These are phyloP conservation scores for Megaceryle torquata DNA, from an alignment of 2,113 vertebrate genomes.

Conservation along the genomic window DNA sequence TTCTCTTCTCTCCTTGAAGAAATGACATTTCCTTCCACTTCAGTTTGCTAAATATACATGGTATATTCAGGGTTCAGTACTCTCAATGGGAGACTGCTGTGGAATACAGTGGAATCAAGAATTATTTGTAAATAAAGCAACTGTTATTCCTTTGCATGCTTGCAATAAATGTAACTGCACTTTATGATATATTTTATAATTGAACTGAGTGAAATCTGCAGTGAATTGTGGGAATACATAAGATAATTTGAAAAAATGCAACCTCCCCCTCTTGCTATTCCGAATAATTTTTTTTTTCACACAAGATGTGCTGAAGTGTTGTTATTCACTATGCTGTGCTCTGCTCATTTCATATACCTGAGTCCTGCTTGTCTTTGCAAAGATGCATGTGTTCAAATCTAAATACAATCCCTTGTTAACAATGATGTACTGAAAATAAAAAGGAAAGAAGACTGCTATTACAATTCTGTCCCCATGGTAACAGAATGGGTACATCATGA, in stretches of 20 bases:
- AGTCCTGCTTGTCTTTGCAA: neutral
- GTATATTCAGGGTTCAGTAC: neutral
- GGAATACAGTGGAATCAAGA: neutral
- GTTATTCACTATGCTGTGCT: neutral
- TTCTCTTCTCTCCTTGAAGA: neutral
- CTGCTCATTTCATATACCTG: neutral
- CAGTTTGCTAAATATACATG: neutral
- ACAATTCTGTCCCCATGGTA: constrained; percentile 30
- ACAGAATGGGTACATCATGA: constrained; percentile 7
- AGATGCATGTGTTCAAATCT: neutral
- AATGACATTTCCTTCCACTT: neutral
- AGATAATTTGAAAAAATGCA: neutral
- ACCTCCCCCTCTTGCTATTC: neutral
- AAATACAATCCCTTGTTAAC: constrained; percentile 17
- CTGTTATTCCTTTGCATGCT: neutral
- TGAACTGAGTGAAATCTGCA: neutral
- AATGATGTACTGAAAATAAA: neutral
- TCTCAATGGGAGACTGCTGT: neutral
- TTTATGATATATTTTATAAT: neutral
- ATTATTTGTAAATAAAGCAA: constrained; percentile 16
- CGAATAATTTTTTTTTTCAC: neutral
- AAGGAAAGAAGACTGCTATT: neutral
- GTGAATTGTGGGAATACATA: neutral
- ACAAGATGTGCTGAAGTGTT: neutral
- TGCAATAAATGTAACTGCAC: neutral